Evolutionary conservation across 2,888 invertebrate genomes (phyloP).

Genomic region (Stegophylla sp.): DNA sequence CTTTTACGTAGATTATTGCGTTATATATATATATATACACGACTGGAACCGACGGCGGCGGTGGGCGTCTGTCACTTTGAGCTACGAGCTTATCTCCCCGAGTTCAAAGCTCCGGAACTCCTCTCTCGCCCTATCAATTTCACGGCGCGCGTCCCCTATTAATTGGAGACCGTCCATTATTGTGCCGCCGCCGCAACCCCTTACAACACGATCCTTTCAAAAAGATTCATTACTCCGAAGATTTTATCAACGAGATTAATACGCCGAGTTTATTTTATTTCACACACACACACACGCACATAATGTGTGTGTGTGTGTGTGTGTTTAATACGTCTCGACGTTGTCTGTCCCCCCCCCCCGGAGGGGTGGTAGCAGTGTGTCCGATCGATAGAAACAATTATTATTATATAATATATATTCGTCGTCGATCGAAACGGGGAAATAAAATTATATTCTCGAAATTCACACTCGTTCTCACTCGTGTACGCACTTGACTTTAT

Average conservation of each 20-base stretch:
- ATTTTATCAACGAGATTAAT: slow-evolving; percentile 52
- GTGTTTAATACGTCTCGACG: background rate
- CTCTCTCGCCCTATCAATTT: slow-evolving; percentile 58
- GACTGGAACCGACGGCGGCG: background rate
- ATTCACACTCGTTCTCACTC: too few species aligned
- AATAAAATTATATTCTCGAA: too few species aligned
- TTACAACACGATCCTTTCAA: slow-evolving; percentile 1
- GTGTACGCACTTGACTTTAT: too few species aligned
- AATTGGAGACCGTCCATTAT: slow-evolving; percentile 52
- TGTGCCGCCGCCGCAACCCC: slow-evolving; percentile 23
- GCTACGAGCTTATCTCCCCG: slow-evolving; percentile 54
- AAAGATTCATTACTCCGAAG: slow-evolving; percentile 56
- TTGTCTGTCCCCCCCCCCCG: background rate
- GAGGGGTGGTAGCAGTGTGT: too few species aligned
- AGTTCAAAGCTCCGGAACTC: slow-evolving; percentile 59
- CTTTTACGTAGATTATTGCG: slow-evolving; percentile 58
- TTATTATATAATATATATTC: background rate
- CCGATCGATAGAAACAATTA: background rate
- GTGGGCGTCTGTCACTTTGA: slow-evolving; percentile 55
- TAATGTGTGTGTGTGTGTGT: background rate
- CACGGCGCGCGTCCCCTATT: slow-evolving; percentile 55
- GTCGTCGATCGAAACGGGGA: too few species aligned
- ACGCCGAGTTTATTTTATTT: slow-evolving; percentile 39
- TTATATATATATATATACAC: too few species aligned
- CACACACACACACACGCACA: background rate